Evolutionary conservation across 2,113 vertebrate genomes (phyloP).

Genomic region (Toxotes chatareus): DNA sequence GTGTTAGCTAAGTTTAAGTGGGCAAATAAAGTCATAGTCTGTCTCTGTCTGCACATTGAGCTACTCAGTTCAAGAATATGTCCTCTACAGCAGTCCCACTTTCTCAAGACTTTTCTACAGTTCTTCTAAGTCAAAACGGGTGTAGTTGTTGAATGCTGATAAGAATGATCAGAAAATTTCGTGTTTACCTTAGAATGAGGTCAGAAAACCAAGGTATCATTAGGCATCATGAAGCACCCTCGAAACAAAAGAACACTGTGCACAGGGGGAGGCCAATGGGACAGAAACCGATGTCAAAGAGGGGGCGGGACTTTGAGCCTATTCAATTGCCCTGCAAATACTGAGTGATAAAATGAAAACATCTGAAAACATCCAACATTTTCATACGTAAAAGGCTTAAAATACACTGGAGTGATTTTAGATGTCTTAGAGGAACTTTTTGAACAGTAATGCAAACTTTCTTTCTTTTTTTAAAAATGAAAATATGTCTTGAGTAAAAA

Average conservation of each 20-base stretch:
- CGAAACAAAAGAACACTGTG: not conserved
- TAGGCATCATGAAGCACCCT: not conserved
- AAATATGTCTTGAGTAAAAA: not conserved
- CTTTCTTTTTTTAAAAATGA: not conserved
- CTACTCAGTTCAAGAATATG: not conserved
- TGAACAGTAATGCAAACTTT: not conserved
- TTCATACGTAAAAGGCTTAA: not conserved
- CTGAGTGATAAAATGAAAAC: not conserved
- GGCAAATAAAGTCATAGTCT: not conserved
- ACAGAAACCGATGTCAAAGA: not conserved
- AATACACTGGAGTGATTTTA: not conserved
- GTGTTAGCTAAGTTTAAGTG: not conserved
- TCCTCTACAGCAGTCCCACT: not conserved
- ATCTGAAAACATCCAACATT: not conserved
- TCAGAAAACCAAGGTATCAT: not conserved
- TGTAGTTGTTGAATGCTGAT: not conserved
- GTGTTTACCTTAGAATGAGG: not conserved
- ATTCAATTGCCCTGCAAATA: not conserved
- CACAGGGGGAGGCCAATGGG: not conserved
- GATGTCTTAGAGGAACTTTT: not conserved
- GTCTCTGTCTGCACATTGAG: not conserved
- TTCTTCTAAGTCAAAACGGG: not conserved
- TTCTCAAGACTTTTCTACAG: not conserved
- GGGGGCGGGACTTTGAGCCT: not conserved
- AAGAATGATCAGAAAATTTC: not conserved